Base-by-base conservation (phyloP, 2,888 invertebrate genomes). In the Lithophane ornitopus region DNA sequence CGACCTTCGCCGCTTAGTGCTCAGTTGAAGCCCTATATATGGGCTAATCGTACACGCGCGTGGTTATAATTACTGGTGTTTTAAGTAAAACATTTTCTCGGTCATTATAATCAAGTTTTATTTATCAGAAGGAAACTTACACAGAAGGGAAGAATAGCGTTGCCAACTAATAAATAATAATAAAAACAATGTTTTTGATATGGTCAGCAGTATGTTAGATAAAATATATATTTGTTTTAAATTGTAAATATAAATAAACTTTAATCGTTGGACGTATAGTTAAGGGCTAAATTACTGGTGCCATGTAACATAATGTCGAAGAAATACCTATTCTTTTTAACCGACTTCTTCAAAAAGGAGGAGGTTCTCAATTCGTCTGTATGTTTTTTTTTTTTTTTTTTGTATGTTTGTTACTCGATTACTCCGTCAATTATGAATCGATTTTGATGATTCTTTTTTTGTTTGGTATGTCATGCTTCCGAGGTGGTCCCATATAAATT, bases 21-120 rank as follows among this genome's bases (percentile, higher is more conserved):
- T 74, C 44, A 39, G 71, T 28, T 12, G 86, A 87, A 87, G 86
- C 87, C 87, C 22, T 79, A 86, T 79, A 85, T 26, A n/a, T n/a
- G n/a, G 22, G 8, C 67, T 84, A 70, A 77, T 80, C 86, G 74
- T 78, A 82, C 71, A 74, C 67, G 83, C 78, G 28, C 73, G n/a
- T 22, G 61, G 16, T 28, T 39, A 39, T 81, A 49, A 74, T 76
- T 34, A 54, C 26, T 49, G 11, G n/a, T 67, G n/a, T 34, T 54
- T 49, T n/a, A 39, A 54, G 52, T 12, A 39, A n/a, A 52, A 19
- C 16, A 54, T 39, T n/a, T 54, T 67, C 54, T n/a, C 11, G 34
- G n/a, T 19, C 34, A 52, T 19, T 34, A n/a, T 39, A 7, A 34
- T 49, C 11, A 34, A 6, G 28, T 41, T 14, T 46, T 26, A 8